Conservation (phyloP, 2,113 vertebrate genomes). For the Periophthalmus modestus region DNA sequence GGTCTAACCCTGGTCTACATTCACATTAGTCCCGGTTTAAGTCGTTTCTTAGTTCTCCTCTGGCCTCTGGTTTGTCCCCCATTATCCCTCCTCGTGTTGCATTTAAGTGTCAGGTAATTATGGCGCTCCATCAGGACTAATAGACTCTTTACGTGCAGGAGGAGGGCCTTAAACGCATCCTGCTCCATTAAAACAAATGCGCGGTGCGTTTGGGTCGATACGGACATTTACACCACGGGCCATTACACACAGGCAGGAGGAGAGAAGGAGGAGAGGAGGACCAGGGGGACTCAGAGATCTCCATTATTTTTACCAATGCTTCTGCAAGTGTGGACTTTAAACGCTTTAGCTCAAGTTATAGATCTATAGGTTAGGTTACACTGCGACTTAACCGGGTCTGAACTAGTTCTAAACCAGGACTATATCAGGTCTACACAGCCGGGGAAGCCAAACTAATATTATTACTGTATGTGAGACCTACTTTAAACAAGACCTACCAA, state of each 20-base stretch:
- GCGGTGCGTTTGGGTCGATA: neutral
- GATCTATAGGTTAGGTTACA: too few relatives aligned
- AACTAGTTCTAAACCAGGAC: too few relatives aligned
- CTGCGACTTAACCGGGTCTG: too few relatives aligned
- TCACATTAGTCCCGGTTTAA: neutral
- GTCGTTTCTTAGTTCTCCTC: neutral
- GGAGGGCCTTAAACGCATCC: slow-evolving; percentile 2
- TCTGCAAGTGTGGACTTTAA: neutral
- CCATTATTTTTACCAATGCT: neutral
- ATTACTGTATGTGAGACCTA: neutral
- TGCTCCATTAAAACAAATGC: slow-evolving; percentile 2
- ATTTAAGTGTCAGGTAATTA: slow-evolving; percentile 3
- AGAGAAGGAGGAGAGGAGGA: neutral
- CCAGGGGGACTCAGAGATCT: neutral
- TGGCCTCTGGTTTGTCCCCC: neutral
- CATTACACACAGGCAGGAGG: neutral
- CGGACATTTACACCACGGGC: neutral
- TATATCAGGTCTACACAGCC: too few relatives aligned
- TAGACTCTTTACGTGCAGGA: neutral
- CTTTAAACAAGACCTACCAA: too few relatives aligned
- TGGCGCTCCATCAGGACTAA: slow-evolving; percentile 4
- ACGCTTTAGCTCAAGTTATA: neutral
- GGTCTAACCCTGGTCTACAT: neutral
- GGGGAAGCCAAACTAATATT: too few relatives aligned
- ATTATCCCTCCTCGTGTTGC: neutral